phyloP scores from a whole-genome alignment of 2,797 vertebrate species.

The Enteromius radiatus region DNA sequence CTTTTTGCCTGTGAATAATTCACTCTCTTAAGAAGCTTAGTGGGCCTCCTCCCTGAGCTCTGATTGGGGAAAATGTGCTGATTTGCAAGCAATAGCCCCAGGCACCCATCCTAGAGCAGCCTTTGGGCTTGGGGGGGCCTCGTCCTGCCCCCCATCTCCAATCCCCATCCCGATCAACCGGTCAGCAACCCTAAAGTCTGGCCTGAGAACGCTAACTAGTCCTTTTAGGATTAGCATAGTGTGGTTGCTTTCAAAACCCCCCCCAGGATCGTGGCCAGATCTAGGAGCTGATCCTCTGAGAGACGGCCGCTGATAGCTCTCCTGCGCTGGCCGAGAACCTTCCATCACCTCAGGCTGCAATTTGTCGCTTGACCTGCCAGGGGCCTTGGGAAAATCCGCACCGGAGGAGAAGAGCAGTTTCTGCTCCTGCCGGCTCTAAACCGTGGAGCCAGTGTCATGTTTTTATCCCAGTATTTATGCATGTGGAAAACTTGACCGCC shows the following conservation, averaged over 20 bases:
- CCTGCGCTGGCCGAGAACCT: constrained; percentile 62
- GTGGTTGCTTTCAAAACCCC: constrained; percentile 10
- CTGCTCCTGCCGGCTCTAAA: constrained; percentile 66
- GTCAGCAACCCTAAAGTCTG: constrained; percentile 31
- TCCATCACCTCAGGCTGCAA: constrained; percentile 78
- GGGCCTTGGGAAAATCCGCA: constrained; percentile 82
- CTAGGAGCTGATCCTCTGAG: constrained; percentile 67
- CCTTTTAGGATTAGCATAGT: constrained; percentile 24
- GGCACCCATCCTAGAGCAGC: constrained; percentile 78
- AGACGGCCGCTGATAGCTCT: constrained; percentile 67
- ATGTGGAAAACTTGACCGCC: constrained; percentile 44
- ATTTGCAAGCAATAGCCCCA: constrained; percentile 80
- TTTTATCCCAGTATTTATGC: constrained; percentile 42
- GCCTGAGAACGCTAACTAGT: constrained; percentile 1
- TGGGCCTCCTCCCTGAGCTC: constrained; percentile 73
- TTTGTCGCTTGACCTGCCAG: constrained; percentile 83
- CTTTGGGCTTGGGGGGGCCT: constrained; percentile 60
- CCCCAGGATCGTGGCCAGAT: constrained; percentile 63
- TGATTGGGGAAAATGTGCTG: constrained; percentile 79
- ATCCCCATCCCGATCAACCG: constrained; percentile 58
- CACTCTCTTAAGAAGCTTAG: constrained; percentile 77
- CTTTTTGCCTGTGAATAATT: constrained; percentile 80
- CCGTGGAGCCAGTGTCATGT: constrained; percentile 40
- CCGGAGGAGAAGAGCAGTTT: constrained; percentile 71
- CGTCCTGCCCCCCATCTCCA: constrained; percentile 19